Conservation (phyloP, 2,113 vertebrate genomes). For the Sapajus apella region DNA sequence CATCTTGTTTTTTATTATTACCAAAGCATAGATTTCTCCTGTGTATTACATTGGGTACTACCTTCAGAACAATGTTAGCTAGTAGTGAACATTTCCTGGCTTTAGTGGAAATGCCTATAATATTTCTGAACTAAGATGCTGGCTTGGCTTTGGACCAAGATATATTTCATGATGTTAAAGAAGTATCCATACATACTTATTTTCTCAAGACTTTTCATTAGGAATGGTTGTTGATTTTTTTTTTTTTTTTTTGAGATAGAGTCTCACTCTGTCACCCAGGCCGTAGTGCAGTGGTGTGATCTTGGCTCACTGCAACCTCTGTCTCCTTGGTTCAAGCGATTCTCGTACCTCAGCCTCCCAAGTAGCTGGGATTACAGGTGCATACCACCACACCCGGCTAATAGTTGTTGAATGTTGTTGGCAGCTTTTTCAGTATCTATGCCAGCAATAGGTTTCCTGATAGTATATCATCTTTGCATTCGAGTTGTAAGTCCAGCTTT, state of each 20-base stretch:
- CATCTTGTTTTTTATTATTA: not conserved
- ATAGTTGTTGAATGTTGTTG: not conserved
- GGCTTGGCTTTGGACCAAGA: not conserved
- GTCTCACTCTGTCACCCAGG: too few species aligned
- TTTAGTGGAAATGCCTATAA: not conserved
- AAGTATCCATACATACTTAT: not conserved
- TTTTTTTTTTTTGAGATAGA: too few species aligned
- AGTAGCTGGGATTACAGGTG: too few species aligned
- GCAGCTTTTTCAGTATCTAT: not conserved
- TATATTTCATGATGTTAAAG: not conserved
- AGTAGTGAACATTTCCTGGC: not conserved
- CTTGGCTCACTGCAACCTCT: too few species aligned
- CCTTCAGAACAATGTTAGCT: not conserved
- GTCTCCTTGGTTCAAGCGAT: too few species aligned
- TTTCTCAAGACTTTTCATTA: slow-evolving; percentile 13
- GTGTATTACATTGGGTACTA: too few species aligned
- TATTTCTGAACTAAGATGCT: not conserved
- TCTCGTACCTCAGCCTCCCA: too few species aligned
- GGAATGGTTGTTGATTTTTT: not conserved
- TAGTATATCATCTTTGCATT: not conserved
- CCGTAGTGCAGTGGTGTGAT: too few species aligned
- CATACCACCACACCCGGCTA: not conserved
- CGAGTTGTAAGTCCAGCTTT: not conserved
- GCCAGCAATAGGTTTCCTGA: not conserved
- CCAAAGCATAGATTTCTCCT: too few species aligned